Conservation (phyloP, 2,113 vertebrate species). For the Salvelinus fontinalis region DNA sequence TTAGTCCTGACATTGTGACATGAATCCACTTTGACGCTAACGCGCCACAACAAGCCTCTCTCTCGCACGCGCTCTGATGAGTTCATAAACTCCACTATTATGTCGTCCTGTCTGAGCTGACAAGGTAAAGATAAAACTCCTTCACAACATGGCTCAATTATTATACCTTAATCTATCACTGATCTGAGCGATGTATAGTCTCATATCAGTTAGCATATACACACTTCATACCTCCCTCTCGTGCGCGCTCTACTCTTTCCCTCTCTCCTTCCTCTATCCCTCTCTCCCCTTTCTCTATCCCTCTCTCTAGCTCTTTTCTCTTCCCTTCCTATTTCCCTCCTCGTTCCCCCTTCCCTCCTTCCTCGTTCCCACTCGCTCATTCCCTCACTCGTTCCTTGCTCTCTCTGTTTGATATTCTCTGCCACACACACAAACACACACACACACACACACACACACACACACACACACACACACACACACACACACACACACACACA, state of each 20-base stretch:
- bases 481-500: constrained; percentile 74
- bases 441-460: too few species aligned
- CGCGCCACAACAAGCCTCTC: too few species aligned
- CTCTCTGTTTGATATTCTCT: not conserved
- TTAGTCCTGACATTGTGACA: too few species aligned
- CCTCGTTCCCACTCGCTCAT: not conserved
- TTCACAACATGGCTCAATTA: too few species aligned
- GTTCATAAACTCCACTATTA: not conserved
- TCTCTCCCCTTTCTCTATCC: not conserved
- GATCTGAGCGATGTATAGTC: not conserved
- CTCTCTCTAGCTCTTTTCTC: too few species aligned
- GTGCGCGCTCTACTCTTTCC: not conserved
- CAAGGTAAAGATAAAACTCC: too few species aligned
- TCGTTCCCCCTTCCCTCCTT: not conserved
- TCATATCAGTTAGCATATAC: constrained; percentile 40
- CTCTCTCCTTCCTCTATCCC: not conserved
- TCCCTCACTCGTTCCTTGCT: not conserved
- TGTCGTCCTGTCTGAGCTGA: not conserved
- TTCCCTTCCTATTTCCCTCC: not conserved
- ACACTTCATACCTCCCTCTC: not conserved
- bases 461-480: constrained; percentile 39
- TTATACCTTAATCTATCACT: too few species aligned
- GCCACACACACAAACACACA: constrained; percentile 39
- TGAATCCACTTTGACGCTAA: too few species aligned
- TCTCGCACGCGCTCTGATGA: not conserved